Base-by-base conservation (phyloP, 2,888 invertebrate species). In the Drosophila subquinaria region DNA sequence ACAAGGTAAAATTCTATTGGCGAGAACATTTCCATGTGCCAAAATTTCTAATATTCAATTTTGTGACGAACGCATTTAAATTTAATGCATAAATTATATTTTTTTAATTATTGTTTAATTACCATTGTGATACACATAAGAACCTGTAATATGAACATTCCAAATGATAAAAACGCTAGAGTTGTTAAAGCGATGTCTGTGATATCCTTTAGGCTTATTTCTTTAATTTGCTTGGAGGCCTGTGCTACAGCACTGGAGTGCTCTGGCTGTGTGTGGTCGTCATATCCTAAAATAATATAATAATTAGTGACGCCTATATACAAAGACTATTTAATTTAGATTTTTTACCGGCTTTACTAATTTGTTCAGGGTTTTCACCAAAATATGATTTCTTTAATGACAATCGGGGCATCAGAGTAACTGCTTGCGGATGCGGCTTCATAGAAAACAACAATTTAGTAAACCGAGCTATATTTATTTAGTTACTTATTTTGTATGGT, bases 121-220 rank as follows among this genome's bases (percentile, higher is more conserved):
- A 93, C 93, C 92, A 92, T 91, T n/a, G 92, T 92, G 17, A 96
- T 95, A 88, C 96, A 96, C 95, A 97, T 95, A 9, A 97, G 93
- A 13, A 97, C 95, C 91, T 97, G 96, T 50, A 97, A 93, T 13
- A 96, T 93, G 82, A 97, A 97, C 93, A 96, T 95, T 35, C 96
- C 96, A 83, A 97, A 97, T 0, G 97, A 96, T 10, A 97, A 92
- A 88, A 96, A 97, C 0, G 97, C 97, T 40, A 97, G 94, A 0
- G 96, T 96, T 0, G 97, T 97, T 27, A 97, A 93, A 0, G 96
- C 96, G 69, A 97, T 95, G 70, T 97, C 97, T 81, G 96, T 96
- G 42, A 97, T 94, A 81, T 97, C 92, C 63, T 94, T 94, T 27
- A 97, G 91, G 0, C 95, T 95, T 23, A 97, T 93, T 9, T 95